These are phyloP conservation scores for Chaunax sp. DNA, from an alignment of 2,797 vertebrate genomes.

Conservation along the genomic window DNA sequence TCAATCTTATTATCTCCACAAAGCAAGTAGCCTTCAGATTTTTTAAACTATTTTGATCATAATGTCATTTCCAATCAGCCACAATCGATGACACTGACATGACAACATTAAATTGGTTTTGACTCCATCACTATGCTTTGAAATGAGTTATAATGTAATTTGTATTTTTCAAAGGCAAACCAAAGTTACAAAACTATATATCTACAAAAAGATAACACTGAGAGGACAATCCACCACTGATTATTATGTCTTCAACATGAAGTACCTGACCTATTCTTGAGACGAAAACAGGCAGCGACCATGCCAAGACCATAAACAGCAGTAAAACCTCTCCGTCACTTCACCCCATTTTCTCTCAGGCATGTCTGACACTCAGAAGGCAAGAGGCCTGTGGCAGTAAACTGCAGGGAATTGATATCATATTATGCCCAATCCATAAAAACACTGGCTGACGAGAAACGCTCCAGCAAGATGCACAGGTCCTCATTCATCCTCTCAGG, in stretches of 20 bases:
- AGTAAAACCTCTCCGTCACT: neutral
- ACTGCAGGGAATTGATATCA: conserved; percentile 3
- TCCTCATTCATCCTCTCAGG: conserved; percentile 1
- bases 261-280: neutral
- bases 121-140: no score
- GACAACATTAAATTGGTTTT: no score
- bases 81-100: no score
- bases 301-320: neutral
- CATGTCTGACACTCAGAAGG: neutral
- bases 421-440: neutral
- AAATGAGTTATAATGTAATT: no score
- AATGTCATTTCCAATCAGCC: no score
- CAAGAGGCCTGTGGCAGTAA: neutral
- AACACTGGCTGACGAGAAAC: neutral
- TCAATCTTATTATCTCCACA: no score
- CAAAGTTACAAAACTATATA: neutral
- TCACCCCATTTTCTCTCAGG: conserved; percentile 6
- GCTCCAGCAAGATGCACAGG: neutral
- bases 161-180: no score
- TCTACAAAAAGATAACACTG: neutral
- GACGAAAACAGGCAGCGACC: neutral
- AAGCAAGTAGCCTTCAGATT: no score
- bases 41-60: no score
- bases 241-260: neutral
- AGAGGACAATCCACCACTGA: neutral